Base-by-base conservation (phyloP, 2,113 vertebrate species). In the Channa maculata region DNA sequence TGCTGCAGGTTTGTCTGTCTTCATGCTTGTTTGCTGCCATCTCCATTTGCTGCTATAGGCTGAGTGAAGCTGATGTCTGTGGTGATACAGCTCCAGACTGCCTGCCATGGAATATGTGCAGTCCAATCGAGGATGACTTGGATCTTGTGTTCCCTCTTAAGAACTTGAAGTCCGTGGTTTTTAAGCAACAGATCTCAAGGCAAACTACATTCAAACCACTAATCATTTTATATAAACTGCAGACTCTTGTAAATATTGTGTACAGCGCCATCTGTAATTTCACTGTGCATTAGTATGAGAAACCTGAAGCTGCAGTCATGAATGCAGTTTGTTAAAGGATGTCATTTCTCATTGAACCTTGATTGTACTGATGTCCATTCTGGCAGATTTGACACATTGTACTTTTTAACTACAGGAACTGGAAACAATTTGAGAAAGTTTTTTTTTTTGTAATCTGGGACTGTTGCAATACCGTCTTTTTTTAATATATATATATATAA, bases 401-500 rank as follows among this genome's bases (percentile, higher is more conserved):
- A 92, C 91, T 93, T 94, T 95, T 94, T 55, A 34, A 91, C 95
- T 93, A 94, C 92, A 94, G 34, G n/a, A 50, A 84, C 92, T 94
- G 94, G 94, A 80, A 88, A 75, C 39, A 11, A 48, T 37, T 80
- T 95, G 92, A 92, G 94, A 24, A 1, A 24, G 24, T 24, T 95
- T 95, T 94, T 94, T 94, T 94, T 92, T 96, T 94, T 94, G 94
- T 94, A 94, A 93, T 95, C 93, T 96, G 96, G 96, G 96, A 97
- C 95, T 97, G 96, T 96, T 97, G 96, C 97, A 98, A 98, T 98
- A 98, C 94, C 96, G 82, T 90, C 64, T 86, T 92, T 96, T 95
- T 24, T 24, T 24, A 24, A 24, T 24, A 24, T 24, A 24, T 24
- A 24, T 24, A 24, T 24, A 24, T 94, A 96, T 92, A 69, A 91